Conservation (phyloP, 2,113 vertebrate species). For the Cochlearius cochlearius region DNA sequence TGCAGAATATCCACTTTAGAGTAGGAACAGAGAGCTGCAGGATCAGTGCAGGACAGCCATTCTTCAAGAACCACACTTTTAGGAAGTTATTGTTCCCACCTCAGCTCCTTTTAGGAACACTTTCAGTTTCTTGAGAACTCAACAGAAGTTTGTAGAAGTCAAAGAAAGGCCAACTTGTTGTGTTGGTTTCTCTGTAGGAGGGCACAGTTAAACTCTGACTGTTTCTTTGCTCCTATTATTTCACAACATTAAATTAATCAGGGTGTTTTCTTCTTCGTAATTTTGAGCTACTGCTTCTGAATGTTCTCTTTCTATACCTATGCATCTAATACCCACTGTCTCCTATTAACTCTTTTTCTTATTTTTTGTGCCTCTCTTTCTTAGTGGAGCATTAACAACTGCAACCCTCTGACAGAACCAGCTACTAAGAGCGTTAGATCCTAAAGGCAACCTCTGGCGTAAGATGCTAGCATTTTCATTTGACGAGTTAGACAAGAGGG, state of each 20-base stretch:
- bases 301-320: neutral
- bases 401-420: neutral
- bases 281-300: neutral
- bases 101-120: neutral
- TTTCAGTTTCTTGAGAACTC: conserved; percentile 48
- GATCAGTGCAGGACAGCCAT: neutral
- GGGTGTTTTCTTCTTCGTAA: neutral
- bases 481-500: neutral
- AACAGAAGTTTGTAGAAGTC: conserved; percentile 39
- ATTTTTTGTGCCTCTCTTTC: neutral
- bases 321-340: neutral
- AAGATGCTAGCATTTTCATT: neutral
- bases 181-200: neutral
- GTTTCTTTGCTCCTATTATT: neutral
- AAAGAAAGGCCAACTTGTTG: neutral
- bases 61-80: neutral
- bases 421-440: neutral
- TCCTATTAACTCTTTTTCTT: neutral
- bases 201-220: neutral
- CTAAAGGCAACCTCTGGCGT: neutral
- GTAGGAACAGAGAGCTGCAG: neutral
- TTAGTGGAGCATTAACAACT: neutral
- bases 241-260: neutral
- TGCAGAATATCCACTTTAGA: neutral
- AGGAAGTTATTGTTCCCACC: conserved; percentile 27